These are phyloP conservation scores for Rotaria magnacalcarata DNA, from an alignment of 2,888 invertebrate species.

Conservation along the genomic window DNA sequence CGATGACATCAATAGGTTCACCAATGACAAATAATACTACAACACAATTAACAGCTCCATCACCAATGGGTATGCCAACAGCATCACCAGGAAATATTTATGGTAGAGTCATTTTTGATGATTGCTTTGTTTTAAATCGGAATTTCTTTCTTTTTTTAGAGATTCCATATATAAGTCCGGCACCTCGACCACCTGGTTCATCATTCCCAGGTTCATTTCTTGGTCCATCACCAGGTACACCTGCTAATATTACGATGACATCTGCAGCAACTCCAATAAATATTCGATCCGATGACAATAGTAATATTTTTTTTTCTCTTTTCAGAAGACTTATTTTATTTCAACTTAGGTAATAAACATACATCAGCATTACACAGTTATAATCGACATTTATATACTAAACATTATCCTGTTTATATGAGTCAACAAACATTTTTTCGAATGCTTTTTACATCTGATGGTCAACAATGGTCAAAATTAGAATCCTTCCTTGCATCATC, in stretches of 20 bases:
- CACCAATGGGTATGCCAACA: neutral
- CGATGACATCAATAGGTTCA: neutral
- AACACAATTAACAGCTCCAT: slow-evolving; percentile 28
- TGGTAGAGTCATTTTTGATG: neutral
- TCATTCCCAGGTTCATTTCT: slow-evolving; percentile 25
- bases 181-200: neutral
- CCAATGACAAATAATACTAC: neutral
- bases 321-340: neutral
- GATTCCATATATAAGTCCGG: neutral
- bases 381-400: neutral
- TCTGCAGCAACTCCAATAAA: neutral
- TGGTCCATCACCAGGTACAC: slow-evolving; percentile 32
- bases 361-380: slow-evolving; percentile 16
- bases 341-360: neutral
- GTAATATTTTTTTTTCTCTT: neutral
- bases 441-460: neutral
- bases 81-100: slow-evolving; percentile 17
- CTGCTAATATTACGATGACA: neutral
- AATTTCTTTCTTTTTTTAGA: neutral
- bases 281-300: neutral
- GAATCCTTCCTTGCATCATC: slow-evolving; percentile 26
- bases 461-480: slow-evolving; percentile 19
- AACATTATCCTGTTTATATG: slow-evolving; percentile 6
- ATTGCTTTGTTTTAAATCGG: neutral
- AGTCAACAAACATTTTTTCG: slow-evolving; percentile 29